phyloP scores from a whole-genome alignment of 1,140 invertebrate genomes.

The Ostrea denselamellosa region DNA sequence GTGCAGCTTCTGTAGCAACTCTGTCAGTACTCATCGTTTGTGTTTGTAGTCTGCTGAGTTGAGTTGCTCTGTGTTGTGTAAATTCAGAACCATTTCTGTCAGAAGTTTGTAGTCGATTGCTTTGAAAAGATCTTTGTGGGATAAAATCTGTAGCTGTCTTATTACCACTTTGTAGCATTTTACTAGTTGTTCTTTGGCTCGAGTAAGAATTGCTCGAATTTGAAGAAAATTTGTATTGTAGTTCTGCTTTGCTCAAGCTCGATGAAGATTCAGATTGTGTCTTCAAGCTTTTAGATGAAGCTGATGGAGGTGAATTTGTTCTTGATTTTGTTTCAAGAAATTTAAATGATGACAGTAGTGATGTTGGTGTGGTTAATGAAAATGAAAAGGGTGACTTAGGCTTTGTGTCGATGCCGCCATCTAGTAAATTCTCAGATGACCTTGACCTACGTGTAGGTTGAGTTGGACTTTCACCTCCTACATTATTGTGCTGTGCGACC shows the following conservation, averaged over 20 bases:
- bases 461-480: conserved; percentile 28
- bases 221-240: background rate
- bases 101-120: background rate
- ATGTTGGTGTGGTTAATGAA: conserved; percentile 72
- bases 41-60: background rate
- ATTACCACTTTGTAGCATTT: conserved; percentile 22
- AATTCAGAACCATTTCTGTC: background rate
- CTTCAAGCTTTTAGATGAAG: background rate
- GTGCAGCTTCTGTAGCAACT: background rate
- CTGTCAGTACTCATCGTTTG: too few species aligned
- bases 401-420: conserved; percentile 49
- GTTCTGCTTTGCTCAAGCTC: background rate
- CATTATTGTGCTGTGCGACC: conserved; percentile 46
- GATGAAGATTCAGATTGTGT: conserved; percentile 41
- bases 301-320: background rate
- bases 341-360: conserved; percentile 71
- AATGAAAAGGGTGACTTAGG: conserved; percentile 69
- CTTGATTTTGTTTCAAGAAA: conserved; percentile 62
- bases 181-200: background rate
- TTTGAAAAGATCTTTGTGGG: background rate
- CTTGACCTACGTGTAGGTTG: conserved; percentile 61
- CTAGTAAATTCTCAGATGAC: conserved; percentile 69
- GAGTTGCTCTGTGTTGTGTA: background rate
- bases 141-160: background rate
- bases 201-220: background rate